These are phyloP conservation scores for Channallabes apus DNA, from an alignment of 2,797 vertebrate species.

Conservation along the genomic window DNA sequence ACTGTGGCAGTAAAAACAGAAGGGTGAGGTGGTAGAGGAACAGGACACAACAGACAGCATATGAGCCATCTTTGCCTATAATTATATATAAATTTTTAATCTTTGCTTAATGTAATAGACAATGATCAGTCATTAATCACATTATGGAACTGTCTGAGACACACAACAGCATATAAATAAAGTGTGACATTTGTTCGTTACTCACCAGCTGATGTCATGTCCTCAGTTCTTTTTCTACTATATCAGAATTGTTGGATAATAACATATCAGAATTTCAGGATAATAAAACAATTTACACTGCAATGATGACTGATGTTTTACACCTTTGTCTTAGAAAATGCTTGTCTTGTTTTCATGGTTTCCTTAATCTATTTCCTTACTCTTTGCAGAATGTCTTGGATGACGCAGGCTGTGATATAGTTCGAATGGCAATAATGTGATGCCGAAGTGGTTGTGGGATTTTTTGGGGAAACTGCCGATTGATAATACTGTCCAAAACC, in stretches of 20 bases:
- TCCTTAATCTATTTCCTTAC: no score
- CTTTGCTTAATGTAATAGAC: constrained; percentile 19
- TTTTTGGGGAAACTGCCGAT: no score
- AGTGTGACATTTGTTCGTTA: constrained; percentile 43
- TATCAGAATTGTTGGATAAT: constrained; percentile 11
- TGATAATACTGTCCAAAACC: no score
- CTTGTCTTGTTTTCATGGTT: not conserved
- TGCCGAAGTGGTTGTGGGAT: no score
- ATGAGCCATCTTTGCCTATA: no score
- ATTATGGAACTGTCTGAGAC: constrained; percentile 2
- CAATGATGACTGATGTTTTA: not conserved
- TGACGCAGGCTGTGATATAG: no score
- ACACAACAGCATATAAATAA: constrained; percentile 30
- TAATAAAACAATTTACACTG: not conserved
- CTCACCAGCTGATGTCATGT: constrained; percentile 17
- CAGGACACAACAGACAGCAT: not conserved
- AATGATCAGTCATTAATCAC: constrained; percentile 25
- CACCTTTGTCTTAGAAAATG: not conserved
- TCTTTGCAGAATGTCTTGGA: no score
- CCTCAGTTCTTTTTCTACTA: not conserved
- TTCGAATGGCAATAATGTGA: no score
- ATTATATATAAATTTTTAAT: not conserved
- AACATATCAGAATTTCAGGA: not conserved
- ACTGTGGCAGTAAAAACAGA: not conserved
- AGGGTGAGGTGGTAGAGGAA: no score